Evolutionary conservation across 1,140 invertebrate species (phyloP).

Genomic region (Nixonia krombeini): DNA sequence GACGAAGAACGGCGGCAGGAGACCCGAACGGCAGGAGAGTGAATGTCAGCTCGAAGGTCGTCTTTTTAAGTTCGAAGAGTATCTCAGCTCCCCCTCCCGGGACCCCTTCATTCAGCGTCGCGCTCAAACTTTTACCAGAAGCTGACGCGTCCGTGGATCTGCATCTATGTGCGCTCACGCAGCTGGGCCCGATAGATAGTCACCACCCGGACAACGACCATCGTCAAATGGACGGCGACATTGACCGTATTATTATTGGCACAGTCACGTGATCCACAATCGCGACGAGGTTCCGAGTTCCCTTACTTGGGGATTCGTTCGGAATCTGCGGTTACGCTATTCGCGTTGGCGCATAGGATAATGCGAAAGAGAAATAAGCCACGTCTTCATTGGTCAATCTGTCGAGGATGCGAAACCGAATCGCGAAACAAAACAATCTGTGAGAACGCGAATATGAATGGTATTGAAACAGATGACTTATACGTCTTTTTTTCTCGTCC

Average conservation of each 20-base stretch:
- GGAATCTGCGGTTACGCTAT: no score
- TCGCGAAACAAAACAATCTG: background rate
- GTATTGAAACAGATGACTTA: background rate
- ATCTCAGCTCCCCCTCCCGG: slow-evolving; percentile 34
- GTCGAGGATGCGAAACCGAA: background rate
- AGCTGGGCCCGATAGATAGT: slow-evolving; percentile 51
- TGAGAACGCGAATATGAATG: background rate
- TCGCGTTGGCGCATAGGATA: background rate
- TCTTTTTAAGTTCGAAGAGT: slow-evolving; percentile 68
- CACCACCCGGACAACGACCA: slow-evolving; percentile 62
- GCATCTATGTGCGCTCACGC: slow-evolving; percentile 51
- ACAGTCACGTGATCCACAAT: background rate
- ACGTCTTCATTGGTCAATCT: no score
- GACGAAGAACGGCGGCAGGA: slow-evolving; percentile 45
- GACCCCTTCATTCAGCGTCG: slow-evolving; percentile 14
- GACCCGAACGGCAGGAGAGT: slow-evolving; percentile 52
- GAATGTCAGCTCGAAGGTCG: slow-evolving; percentile 71
- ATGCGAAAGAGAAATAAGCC: background rate
- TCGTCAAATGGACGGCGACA: slow-evolving; percentile 36
- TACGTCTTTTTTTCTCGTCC: background rate
- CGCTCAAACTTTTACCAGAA: slow-evolving; percentile 12
- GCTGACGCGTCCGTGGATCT: no score
- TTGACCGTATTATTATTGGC: slow-evolving; percentile 26
- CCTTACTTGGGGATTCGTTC: background rate
- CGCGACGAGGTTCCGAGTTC: background rate